phyloP scores from a whole-genome alignment of 2,888 invertebrate genomes.

The Phengaris alcon region DNA sequence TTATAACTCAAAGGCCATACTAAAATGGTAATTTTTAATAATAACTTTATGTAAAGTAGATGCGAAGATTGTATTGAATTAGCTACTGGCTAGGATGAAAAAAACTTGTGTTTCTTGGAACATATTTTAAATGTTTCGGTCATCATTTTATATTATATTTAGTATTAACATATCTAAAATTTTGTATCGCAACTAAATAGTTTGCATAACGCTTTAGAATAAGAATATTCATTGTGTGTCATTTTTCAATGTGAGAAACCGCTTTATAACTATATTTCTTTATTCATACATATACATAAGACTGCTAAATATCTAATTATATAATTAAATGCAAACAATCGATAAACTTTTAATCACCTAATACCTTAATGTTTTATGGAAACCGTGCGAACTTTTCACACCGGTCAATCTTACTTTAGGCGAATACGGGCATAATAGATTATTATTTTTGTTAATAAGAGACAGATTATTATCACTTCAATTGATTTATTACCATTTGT shows the following conservation, averaged over 20 bases:
- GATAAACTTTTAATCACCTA: slow-evolving; percentile 10
- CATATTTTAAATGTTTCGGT: no score
- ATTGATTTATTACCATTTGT: background rate
- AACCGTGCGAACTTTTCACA: background rate
- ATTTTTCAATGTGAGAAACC: no score
- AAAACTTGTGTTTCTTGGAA: no score
- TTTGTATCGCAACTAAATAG: background rate
- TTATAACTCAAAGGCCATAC: background rate
- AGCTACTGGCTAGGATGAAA: no score
- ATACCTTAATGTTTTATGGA: background rate
- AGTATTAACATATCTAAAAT: no score
- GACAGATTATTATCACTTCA: background rate
- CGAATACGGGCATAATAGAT: background rate
- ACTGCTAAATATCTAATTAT: background rate
- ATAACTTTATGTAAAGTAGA: background rate
- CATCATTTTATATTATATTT: no score
- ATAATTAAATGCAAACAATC: slow-evolving; percentile 3
- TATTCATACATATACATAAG: background rate
- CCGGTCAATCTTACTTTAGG: background rate
- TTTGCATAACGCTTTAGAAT: no score
- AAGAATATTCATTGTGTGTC: no score
- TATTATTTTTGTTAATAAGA: background rate
- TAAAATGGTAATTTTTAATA: background rate
- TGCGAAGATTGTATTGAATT: no score
- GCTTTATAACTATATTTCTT: background rate